phyloP scores from a whole-genome alignment of 2,113 vertebrate genomes.

The Engystomops pustulosus region DNA sequence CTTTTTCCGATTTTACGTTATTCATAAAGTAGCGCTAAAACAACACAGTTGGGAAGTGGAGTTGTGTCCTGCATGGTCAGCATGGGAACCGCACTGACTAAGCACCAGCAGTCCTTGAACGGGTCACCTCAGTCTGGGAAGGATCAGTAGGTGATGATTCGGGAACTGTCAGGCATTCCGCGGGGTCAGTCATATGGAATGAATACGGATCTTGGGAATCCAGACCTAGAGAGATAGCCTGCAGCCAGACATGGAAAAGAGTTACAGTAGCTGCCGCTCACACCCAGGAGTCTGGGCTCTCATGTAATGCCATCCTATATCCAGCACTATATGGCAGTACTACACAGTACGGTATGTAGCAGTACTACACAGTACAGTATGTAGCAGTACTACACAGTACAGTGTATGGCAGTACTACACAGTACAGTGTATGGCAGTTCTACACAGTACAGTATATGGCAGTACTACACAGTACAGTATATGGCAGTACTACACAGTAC shows the following conservation, averaged over 20 bases:
- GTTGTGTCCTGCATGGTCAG: slow-evolving; percentile 42
- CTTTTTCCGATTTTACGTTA: slow-evolving; percentile 35
- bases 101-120: slow-evolving; percentile 28
- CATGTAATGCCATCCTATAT: neutral
- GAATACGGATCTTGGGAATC: slow-evolving; percentile 50
- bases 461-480: no score
- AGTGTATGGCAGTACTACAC: no score
- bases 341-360: no score
- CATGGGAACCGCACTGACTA: slow-evolving; percentile 56
- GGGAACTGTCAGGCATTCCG: slow-evolving; percentile 49
- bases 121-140: slow-evolving; percentile 50
- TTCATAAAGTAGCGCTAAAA: slow-evolving; percentile 23
- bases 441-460: no score
- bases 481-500: no score
- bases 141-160: slow-evolving; percentile 44
- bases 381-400: no score
- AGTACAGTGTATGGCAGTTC: no score
- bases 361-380: no score
- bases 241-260: slow-evolving; percentile 32
- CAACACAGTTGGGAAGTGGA: slow-evolving; percentile 33
- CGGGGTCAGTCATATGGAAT: slow-evolving; percentile 40
- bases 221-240: slow-evolving; percentile 41
- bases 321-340: no score
- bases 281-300: neutral
- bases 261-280: slow-evolving; percentile 34